Evolutionary conservation across 2,113 vertebrate species (phyloP).

Genomic region (Petromus typicus): DNA sequence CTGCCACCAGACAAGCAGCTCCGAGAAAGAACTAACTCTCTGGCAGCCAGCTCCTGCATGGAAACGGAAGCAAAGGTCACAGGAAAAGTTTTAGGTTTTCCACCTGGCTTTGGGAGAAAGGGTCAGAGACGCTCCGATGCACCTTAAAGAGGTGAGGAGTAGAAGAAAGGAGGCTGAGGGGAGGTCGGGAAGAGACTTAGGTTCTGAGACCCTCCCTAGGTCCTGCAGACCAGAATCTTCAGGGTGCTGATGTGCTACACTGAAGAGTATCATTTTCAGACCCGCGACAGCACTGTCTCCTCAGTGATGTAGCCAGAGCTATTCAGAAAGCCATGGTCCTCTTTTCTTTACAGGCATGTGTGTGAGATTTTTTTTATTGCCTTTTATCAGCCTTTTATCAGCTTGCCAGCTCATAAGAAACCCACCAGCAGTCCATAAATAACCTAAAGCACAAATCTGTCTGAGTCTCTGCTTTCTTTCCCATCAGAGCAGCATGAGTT

Average conservation of each 20-base stretch:
- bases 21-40: not conserved
- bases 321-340: not conserved
- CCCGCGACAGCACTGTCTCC: not conserved
- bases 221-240: not conserved
- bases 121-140: not conserved
- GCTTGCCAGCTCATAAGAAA: not conserved
- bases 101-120: not conserved
- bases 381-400: not conserved
- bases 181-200: not conserved
- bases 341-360: not conserved
- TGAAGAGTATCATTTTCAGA: not conserved
- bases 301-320: not conserved
- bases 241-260: too few species aligned
- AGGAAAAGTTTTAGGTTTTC: too few species aligned
- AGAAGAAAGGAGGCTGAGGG: not conserved
- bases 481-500: not conserved
- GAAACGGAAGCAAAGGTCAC: not conserved
- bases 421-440: not conserved
- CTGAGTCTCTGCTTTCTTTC: constrained; percentile 8
- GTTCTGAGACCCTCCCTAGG: not conserved
- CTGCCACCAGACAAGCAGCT: not conserved
- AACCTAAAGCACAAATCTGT: not conserved
- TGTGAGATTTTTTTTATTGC: not conserved
- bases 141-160: not conserved
- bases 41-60: not conserved